Conservation (phyloP, 2,888 invertebrate genomes). For the Aricia artaxerxes region DNA sequence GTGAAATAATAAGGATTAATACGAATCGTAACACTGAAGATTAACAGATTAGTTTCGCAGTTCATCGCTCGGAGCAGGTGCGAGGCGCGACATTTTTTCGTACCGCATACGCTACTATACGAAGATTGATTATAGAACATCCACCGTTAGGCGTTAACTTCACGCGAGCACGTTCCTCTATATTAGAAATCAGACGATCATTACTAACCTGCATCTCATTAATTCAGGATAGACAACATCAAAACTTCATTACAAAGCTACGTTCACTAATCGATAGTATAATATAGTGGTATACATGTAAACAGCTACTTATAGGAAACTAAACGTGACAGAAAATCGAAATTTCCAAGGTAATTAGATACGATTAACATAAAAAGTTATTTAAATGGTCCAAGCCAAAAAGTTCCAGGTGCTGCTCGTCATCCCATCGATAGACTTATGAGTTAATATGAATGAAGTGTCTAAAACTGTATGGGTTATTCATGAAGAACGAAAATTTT, state of each 20-base stretch:
- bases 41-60: conserved; percentile 36
- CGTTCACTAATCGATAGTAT: neutral
- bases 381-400: no score
- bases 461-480: neutral
- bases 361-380: no score
- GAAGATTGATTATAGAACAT: conserved; percentile 51
- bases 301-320: neutral
- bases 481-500: neutral
- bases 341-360: no score
- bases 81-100: conserved; percentile 54
- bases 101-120: conserved; percentile 50
- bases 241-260: neutral
- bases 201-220: conserved; percentile 7
- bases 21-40: neutral
- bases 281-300: neutral
- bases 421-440: neutral
- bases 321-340: no score
- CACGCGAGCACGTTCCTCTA: neutral
- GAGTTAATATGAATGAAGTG: neutral
- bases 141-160: conserved; percentile 30
- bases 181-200: conserved; percentile 3
- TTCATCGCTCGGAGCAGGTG: conserved; percentile 55
- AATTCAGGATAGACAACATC: neutral
- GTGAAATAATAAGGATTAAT: neutral
- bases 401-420: no score